Conservation (phyloP, 1,140 invertebrate species). For the Ceratosolen solmsi region DNA sequence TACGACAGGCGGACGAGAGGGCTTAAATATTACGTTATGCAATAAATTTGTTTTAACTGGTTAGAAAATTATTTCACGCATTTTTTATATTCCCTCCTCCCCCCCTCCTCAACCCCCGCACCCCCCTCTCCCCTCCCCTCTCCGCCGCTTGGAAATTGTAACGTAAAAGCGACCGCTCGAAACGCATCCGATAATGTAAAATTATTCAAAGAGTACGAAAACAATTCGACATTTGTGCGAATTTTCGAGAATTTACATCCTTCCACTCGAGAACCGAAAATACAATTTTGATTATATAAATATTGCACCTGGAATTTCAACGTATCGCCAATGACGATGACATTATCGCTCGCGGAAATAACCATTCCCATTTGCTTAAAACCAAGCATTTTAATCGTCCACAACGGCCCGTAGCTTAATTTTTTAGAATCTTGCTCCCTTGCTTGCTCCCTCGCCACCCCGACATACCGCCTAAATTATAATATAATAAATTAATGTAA, state of each 20-base stretch:
- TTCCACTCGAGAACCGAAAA: neutral
- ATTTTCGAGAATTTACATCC: neutral
- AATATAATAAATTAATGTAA: conserved; percentile 23
- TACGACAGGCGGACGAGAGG: neutral
- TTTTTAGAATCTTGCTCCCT: neutral
- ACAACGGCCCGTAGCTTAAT: neutral
- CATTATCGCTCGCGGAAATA: neutral
- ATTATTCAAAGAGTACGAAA: neutral
- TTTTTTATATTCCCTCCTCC: neutral
- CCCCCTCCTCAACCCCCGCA: too few relatives aligned
- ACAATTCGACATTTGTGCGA: neutral
- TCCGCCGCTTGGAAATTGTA: too few relatives aligned
- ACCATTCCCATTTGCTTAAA: neutral
- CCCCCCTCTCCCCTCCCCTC: too few relatives aligned
- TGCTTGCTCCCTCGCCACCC: too few relatives aligned
- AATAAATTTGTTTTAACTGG: conserved; percentile 24
- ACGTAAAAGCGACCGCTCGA: neutral
- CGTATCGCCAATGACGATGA: too few relatives aligned
- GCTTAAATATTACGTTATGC: conserved; percentile 7
- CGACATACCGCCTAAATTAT: neutral
- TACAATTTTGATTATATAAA: too few relatives aligned
- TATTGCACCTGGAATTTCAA: too few relatives aligned
- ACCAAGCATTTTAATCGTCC: neutral
- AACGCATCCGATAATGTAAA: neutral
- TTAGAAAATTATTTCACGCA: neutral